These are phyloP conservation scores for Calliphora vomitoria DNA, from an alignment of 2,888 invertebrate species.

Conservation along the genomic window DNA sequence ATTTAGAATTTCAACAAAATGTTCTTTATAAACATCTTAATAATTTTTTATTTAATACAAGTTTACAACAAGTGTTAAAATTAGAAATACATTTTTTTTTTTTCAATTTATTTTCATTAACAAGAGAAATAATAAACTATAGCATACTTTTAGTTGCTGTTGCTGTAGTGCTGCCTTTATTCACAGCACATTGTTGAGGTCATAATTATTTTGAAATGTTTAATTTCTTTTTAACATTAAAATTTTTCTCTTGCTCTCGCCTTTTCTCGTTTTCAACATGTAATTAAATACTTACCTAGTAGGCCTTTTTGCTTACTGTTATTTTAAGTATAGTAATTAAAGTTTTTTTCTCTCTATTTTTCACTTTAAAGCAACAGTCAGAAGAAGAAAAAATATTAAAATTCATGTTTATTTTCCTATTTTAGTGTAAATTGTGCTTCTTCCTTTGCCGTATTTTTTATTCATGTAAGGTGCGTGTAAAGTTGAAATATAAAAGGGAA, in stretches of 20 bases:
- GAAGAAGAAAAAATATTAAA: conserved; percentile 50
- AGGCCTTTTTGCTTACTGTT: conserved; percentile 30
- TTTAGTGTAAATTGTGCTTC: conserved; percentile 57
- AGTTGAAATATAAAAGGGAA: conserved; percentile 49
- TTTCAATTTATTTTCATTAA: background rate
- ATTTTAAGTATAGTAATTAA: conserved; percentile 47
- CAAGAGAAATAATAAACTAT: conserved; percentile 8
- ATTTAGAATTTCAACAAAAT: background rate
- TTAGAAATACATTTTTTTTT: conserved; percentile 11
- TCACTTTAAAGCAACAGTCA: background rate
- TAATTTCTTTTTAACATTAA: conserved; percentile 61
- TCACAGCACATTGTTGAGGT: conserved; percentile 38
- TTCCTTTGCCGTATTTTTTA: background rate
- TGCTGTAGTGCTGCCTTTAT: background rate
- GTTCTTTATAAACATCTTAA: conserved; percentile 1
- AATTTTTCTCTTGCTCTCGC: conserved; percentile 11
- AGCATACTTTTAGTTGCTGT: conserved; percentile 54
- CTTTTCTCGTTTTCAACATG: conserved; percentile 4
- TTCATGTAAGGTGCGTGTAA: conserved; percentile 56
- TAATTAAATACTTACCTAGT: conserved; percentile 68
- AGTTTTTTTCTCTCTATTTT: conserved; percentile 10
- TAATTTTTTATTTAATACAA: conserved; percentile 19
- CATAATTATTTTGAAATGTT: conserved; percentile 61
- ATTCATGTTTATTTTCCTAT: conserved; percentile 66
- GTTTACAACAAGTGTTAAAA: conserved; percentile 49